A percentile compares a stretch with the other conserved stretches of the same genome.
phyloP scores from a whole-genome alignment of 2,797 vertebrate species.

The Poecilia wingei region DNA sequence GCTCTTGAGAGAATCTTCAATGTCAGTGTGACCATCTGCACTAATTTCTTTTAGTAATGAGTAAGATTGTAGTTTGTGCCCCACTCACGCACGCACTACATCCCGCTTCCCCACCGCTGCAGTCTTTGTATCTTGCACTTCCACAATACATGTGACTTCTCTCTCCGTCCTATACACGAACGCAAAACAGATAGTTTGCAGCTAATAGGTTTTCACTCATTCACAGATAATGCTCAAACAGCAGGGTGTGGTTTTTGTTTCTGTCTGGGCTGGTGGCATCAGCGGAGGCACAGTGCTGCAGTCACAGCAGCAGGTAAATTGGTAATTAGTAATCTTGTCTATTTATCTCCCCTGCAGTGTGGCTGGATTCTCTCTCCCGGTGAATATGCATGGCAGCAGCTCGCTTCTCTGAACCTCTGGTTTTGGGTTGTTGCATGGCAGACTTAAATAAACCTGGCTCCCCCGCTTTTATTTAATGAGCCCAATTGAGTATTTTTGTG shows the following conservation, averaged over 20 bases:
- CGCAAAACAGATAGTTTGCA: constrained; percentile 26
- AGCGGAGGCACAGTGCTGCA: constrained; percentile 41
- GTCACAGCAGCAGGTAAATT: constrained; percentile 72
- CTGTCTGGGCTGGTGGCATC: constrained; percentile 39
- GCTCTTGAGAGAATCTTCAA: constrained; percentile 32
- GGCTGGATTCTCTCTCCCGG: constrained; percentile 50
- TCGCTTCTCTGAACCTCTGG: constrained; percentile 38
- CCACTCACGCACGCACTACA: constrained; percentile 11
- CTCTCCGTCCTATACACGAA: background rate
- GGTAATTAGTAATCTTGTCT: constrained; percentile 73
- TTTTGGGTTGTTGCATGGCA: constrained; percentile 32
- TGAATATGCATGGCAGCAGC: constrained; percentile 48
- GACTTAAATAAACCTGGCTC: constrained; percentile 22
- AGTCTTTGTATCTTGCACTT: constrained; percentile 6
- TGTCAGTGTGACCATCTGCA: constrained; percentile 34
- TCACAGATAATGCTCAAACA: constrained; percentile 50
- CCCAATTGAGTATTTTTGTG: constrained; percentile 17
- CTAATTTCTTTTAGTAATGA: constrained; percentile 34
- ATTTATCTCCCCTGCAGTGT: constrained; percentile 64
- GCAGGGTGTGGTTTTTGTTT: constrained; percentile 46
- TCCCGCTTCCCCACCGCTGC: constrained; percentile 12
- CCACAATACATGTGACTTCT: background rate
- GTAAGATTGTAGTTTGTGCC: constrained; percentile 14
- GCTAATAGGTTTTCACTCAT: constrained; percentile 50
- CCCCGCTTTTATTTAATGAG: constrained; percentile 51